Evolutionary conservation across 2,888 invertebrate genomes (phyloP).

Genomic region (Drosophila hamatofila): DNA sequence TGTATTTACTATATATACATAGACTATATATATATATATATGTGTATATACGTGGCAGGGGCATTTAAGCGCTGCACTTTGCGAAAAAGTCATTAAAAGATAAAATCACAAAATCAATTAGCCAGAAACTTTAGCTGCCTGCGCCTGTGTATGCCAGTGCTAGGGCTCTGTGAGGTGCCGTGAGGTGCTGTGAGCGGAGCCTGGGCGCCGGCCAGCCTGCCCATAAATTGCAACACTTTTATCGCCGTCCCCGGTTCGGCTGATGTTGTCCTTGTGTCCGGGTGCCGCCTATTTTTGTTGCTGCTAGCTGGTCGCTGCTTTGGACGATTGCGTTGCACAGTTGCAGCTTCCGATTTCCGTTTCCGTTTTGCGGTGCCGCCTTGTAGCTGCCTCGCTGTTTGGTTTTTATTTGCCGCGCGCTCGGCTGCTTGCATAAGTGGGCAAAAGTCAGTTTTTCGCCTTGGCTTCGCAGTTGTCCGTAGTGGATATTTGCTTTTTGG

Average conservation of each 20-base stretch:
- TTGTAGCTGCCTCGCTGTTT: conserved; percentile 65
- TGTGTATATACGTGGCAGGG: conserved; percentile 7
- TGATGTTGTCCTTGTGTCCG: conserved; percentile 60
- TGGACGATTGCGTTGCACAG: conserved; percentile 70
- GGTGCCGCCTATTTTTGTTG: conserved; percentile 74
- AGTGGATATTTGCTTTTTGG: conserved; percentile 67
- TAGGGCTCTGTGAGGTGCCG: conserved; percentile 14
- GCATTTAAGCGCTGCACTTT: conserved; percentile 59
- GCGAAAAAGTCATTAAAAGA: conserved; percentile 80
- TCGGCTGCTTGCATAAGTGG: conserved; percentile 77
- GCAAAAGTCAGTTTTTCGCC: conserved; percentile 61
- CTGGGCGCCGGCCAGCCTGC: conserved; percentile 71
- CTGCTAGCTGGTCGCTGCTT: conserved; percentile 41
- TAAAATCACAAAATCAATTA: conserved; percentile 82
- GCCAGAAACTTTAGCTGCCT: conserved; percentile 75
- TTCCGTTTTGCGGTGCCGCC: conserved; percentile 77
- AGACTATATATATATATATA: not conserved
- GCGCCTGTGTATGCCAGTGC: conserved; percentile 15
- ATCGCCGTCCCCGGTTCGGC: conserved; percentile 56
- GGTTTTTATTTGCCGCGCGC: conserved; percentile 73
- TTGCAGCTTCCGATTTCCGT: conserved; percentile 81
- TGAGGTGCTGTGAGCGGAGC: conserved; percentile 32
- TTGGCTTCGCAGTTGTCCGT: conserved; percentile 53
- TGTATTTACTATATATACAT: conserved; percentile 24
- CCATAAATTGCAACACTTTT: conserved; percentile 81